These are phyloP conservation scores for Clarias laeviceps DNA, from an alignment of 2,797 vertebrate species.

Conservation along the genomic window DNA sequence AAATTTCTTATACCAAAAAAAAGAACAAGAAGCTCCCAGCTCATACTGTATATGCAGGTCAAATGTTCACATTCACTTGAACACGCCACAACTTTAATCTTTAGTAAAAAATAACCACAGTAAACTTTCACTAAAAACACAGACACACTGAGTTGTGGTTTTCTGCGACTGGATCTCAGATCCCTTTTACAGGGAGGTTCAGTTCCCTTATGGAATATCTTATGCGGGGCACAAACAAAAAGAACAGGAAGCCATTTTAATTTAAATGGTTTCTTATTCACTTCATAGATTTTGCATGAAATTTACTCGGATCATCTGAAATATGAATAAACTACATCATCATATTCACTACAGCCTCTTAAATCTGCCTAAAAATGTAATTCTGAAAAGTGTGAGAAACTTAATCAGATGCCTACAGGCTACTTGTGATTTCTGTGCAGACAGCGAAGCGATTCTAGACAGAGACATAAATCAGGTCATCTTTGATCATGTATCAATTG, in stretches of 20 bases:
- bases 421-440: background rate
- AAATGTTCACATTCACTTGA: background rate
- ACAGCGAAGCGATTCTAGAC: background rate
- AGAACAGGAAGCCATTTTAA: background rate
- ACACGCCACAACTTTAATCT: background rate
- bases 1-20: background rate
- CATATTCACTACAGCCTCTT: background rate
- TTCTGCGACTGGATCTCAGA: background rate
- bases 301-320: background rate
- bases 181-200: background rate
- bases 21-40: background rate
- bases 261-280: background rate
- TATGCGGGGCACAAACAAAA: background rate
- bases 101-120: background rate
- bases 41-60: background rate
- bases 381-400: background rate
- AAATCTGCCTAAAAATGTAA: background rate
- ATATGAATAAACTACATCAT: background rate
- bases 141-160: background rate
- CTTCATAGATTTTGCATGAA: background rate
- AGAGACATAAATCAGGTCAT: background rate
- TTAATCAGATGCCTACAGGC: background rate
- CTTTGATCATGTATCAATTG: background rate
- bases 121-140: background rate
- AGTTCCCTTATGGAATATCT: background rate